Evolutionary conservation across 2,888 invertebrate genomes (phyloP), one percentile per base, ranked within the genome.

Genomic region (Rhamphomyia laevipes): DNA sequence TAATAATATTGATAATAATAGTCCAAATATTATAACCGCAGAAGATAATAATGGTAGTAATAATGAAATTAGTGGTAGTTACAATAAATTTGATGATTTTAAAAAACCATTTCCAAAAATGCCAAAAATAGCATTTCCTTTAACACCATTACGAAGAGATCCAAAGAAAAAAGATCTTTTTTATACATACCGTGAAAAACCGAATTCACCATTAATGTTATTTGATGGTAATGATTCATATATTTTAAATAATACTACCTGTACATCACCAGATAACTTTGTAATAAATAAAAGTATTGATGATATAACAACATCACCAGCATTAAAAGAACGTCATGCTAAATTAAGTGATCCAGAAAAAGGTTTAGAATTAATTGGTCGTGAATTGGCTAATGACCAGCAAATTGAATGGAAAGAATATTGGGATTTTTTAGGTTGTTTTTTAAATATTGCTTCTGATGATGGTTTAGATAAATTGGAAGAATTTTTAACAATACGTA

Each of bases 401-500:
- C 76, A 82, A 47, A 76, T 89, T 0, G 77, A 79, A 11, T 95
- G 94, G 94, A 83, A 81, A 53, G 95, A 96, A 63, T 89, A 89
- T 70, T 96, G 95, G 95, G 82, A 84, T 7, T 95, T 95, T 65
- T 71, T 95, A 13, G 83, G 85, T 57, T 77, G 78, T 2, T 92
- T 87, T 66, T 76, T 85, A 1, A 86, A 96, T 67, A 74, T 96
- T 7, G 70, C 83, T 0, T 77, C 84, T 0, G 63, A 72, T 0
- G 82, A 85, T 48, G 95, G 94, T 0, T 73, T 95, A 10, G 61
- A 69, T 0, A 72, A 80, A 40, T 67, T 96, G 11, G 93, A 96
- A 64, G 74, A 75, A 42, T 85, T 86, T 70, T 71, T 95, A 21
- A 46, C 55, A 2, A 13, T 47, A 35, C 23, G 51, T 50, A 41